These are phyloP conservation scores for Eptesicus fuscus DNA, from an alignment of 2,113 vertebrate genomes.

Conservation along the genomic window DNA sequence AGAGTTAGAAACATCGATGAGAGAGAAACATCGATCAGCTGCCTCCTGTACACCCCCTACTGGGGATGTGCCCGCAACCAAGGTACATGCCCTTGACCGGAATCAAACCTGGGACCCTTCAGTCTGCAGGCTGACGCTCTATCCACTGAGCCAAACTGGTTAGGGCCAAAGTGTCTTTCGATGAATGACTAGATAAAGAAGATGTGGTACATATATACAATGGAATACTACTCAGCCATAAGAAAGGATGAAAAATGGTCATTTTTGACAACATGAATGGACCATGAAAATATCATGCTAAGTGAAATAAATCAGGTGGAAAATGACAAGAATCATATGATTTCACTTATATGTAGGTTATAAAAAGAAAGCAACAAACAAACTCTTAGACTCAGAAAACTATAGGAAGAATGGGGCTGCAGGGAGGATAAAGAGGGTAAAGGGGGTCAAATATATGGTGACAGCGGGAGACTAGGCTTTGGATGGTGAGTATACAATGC, in stretches of 20 bases:
- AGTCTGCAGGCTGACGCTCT: too few relatives aligned
- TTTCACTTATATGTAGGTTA: neutral
- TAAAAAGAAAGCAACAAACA: neutral
- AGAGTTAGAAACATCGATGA: too few relatives aligned
- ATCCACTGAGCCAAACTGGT: too few relatives aligned
- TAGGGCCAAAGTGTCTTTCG: neutral
- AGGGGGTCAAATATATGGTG: neutral
- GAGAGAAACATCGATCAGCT: too few relatives aligned
- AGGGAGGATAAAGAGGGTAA: too few relatives aligned
- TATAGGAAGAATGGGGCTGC: neutral
- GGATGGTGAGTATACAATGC: neutral
- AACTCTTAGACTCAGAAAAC: neutral
- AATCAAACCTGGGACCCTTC: too few relatives aligned
- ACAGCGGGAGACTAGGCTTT: neutral
- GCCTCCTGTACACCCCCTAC: too few relatives aligned
- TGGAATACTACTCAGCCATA: neutral
- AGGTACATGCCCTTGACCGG: too few relatives aligned
- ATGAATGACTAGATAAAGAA: neutral
- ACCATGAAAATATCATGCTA: neutral
- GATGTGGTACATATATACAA: neutral
- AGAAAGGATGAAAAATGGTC: neutral
- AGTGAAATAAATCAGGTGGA: neutral
- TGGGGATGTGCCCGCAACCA: too few relatives aligned
- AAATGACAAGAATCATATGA: neutral
- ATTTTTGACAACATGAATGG: neutral